Percentiles rank a stretch among this genome's conserved stretches.
Evolutionary conservation across 2,113 vertebrate species (phyloP).

Genomic region (Sialia sialis): DNA sequence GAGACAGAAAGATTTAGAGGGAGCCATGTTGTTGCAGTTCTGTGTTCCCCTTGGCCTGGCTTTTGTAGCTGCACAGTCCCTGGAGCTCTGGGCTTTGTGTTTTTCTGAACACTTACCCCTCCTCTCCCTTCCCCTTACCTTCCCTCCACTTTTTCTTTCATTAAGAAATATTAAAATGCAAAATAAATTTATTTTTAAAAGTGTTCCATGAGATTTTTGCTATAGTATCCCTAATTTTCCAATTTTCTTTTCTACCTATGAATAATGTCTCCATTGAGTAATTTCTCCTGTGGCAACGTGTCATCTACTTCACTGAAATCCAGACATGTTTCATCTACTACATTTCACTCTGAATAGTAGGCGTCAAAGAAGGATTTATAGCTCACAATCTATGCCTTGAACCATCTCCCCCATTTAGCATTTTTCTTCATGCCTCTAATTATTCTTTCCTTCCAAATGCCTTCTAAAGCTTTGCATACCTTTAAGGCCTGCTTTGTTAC

Average conservation of each 20-base stretch:
- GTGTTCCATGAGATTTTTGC: not conserved
- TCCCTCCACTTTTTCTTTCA: not conserved
- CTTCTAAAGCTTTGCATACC: not conserved
- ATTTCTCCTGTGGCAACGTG: constrained; percentile 48
- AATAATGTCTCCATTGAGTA: constrained; percentile 36
- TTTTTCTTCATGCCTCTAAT: not conserved
- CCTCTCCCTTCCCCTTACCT: not conserved
- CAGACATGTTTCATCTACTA: constrained; percentile 14
- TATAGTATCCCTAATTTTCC: not conserved
- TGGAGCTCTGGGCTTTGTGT: too few relatives aligned
- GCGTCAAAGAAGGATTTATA: not conserved
- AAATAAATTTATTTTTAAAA: not conserved
- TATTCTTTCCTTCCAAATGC: not conserved
- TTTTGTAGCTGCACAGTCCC: too few relatives aligned
- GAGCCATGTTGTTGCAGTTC: too few relatives aligned
- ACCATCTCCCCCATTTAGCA: not conserved
- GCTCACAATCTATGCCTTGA: not conserved
- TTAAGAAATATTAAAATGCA: not conserved
- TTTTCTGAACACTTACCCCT: too few relatives aligned
- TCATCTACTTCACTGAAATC: constrained; percentile 47
- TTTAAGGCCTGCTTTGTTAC: not conserved
- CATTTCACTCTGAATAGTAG: not conserved
- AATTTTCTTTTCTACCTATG: not conserved
- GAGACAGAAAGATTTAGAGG: too few relatives aligned
- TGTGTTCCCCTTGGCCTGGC: too few relatives aligned